Base-by-base conservation (phyloP, 1,140 invertebrate genomes). In the Tachypleus tridentatus region DNA sequence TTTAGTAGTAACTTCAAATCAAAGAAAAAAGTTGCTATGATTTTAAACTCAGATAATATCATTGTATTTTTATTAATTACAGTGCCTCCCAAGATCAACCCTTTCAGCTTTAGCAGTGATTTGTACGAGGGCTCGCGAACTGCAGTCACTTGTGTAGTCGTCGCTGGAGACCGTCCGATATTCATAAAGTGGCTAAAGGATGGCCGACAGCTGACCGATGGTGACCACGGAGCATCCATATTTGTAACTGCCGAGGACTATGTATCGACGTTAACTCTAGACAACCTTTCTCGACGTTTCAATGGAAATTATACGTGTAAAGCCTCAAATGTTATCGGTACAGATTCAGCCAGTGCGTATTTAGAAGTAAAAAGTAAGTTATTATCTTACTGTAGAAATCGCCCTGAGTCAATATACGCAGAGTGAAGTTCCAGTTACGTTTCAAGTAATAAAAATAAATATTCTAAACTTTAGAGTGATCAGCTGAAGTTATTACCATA, bases 91-190 rank as follows among this genome's bases (percentile, higher is more conserved):
- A 80, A 80, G 76, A 82, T 84, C 71, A 77, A 78, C 74, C 78
- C 80, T 66, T 83, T 84, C 77, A 80, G 76, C 72, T 83, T 82
- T 72, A 80, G 81, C 50, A 74, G 72, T 62, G 79, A 81, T 72
- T 77, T 87, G 4, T 84, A 86, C 66, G 79, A 79, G 69, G 82
- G 81, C 76, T 78, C 58, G 81, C 80, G 66, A 76, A 82, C 72
- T 74, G 83, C 76, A 77, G 80, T 77, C 78, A 80, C 78, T 60
- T 74, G 68, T 67, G 69, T 66, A 48, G 69, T 72, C 4, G 61
- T 69, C 29, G 72, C 70, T 70, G 80, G 79, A 65, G 79, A 80
- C 71, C 77, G 78, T 61, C 77, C 78, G 58, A 75, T 78, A 57
- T 77, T 77, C 70, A 78, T 80, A 60, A 75, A 75, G 67, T 82